phyloP scores from a whole-genome alignment of 2,797 vertebrate genomes.

The Mallotus villosus region DNA sequence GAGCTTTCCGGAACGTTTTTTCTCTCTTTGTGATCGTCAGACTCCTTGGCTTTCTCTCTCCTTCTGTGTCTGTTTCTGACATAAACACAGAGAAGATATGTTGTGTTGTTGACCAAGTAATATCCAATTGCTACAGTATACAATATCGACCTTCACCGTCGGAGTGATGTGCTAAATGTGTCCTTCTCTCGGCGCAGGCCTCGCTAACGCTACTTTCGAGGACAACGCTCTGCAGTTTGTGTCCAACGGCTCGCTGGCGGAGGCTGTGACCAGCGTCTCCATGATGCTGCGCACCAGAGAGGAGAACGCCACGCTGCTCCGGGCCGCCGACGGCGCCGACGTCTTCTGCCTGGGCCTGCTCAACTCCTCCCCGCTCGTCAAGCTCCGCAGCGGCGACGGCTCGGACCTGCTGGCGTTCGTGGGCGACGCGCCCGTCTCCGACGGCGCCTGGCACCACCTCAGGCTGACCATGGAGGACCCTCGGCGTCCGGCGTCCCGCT shows the following conservation, averaged over 20 bases:
- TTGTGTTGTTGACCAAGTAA: neutral
- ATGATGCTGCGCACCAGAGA: constrained; percentile 86
- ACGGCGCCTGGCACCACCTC: constrained; percentile 87
- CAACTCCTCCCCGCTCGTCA: constrained; percentile 80
- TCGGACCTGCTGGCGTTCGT: constrained; percentile 74
- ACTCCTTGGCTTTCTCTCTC: neutral
- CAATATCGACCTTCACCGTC: neutral
- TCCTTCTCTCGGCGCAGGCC: constrained; percentile 69
- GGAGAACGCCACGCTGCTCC: constrained; percentile 77
- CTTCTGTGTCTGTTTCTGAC: neutral
- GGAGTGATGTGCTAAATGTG: neutral
- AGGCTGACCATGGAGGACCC: constrained; percentile 76
- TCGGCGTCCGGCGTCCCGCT: constrained; percentile 60
- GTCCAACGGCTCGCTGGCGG: constrained; percentile 68
- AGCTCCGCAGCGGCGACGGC: constrained; percentile 70
- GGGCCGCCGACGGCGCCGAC: constrained; percentile 64
- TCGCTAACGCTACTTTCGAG: constrained; percentile 83
- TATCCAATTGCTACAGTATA: neutral
- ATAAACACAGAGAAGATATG: neutral
- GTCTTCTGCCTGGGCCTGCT: constrained; percentile 80
- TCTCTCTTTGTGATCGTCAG: neutral
- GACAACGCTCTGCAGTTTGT: constrained; percentile 76
- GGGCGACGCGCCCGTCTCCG: constrained; percentile 67
- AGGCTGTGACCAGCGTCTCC: constrained; percentile 73
- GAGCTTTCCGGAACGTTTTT: constrained; percentile 58